These are phyloP conservation scores for Gila robusta DNA, from an alignment of 2,797 vertebrate genomes.

Conservation along the genomic window DNA sequence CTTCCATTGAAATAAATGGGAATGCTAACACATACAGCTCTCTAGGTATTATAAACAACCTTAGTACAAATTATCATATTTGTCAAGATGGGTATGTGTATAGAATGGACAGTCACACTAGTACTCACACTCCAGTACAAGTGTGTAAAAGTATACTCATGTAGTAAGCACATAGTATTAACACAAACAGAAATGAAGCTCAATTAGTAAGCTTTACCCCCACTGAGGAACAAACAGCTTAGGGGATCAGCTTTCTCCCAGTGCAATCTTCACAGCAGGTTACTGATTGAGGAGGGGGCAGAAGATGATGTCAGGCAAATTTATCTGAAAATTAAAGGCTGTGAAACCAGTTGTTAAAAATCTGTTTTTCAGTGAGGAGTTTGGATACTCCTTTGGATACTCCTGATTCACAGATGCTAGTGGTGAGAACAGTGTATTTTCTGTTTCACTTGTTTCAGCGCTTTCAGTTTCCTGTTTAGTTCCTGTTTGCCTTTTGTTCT, in stretches of 20 bases:
- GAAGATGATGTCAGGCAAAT: background rate
- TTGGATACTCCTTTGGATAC: too few species aligned
- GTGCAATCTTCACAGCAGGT: constrained; percentile 6
- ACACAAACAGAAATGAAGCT: constrained; percentile 6
- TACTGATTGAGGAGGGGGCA: constrained; percentile 21
- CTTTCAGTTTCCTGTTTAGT: too few species aligned
- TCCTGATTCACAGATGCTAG: too few species aligned
- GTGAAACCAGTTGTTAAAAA: constrained; percentile 14
- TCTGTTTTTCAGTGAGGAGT: background rate
- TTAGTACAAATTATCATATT: background rate
- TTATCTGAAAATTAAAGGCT: background rate
- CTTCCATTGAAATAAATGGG: too few species aligned
- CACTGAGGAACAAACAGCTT: background rate
- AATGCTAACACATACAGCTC: too few species aligned
- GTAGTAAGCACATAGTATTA: background rate
- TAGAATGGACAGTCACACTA: too few species aligned
- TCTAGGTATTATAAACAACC: background rate
- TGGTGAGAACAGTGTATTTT: too few species aligned
- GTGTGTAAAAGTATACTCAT: background rate
- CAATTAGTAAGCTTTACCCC: constrained; percentile 10
- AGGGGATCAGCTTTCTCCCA: background rate
- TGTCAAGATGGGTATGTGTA: background rate
- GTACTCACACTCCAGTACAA: background rate
- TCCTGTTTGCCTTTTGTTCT: too few species aligned
- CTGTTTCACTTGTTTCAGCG: too few species aligned